Evolutionary conservation across 2,888 invertebrate species (phyloP).

Genomic region (Noctua janthina): DNA sequence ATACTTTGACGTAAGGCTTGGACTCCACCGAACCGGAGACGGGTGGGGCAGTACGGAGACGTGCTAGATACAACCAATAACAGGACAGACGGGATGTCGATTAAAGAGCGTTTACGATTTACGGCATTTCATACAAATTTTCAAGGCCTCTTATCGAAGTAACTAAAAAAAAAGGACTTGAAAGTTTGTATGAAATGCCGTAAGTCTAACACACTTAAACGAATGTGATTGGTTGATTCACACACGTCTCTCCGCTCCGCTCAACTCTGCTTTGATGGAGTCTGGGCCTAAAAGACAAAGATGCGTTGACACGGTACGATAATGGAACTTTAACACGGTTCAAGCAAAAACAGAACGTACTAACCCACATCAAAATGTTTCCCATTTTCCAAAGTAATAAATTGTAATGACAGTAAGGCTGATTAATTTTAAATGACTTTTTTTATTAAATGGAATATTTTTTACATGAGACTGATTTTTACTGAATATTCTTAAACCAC

Average conservation of each 20-base stretch:
- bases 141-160: no score
- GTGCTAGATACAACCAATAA: background rate
- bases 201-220: no score
- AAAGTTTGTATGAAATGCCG: no score
- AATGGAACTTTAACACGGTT: background rate
- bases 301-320: background rate
- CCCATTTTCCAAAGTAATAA: no score
- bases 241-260: background rate
- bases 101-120: background rate
- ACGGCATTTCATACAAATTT: no score
- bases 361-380: background rate
- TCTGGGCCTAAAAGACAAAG: background rate
- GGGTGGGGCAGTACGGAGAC: background rate
- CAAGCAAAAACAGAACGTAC: background rate
- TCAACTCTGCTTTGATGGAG: background rate
- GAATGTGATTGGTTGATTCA: background rate
- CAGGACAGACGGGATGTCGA: background rate
- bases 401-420: background rate
- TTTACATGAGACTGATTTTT: background rate
- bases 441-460: no score
- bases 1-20: background rate
- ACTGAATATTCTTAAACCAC: background rate
- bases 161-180: no score
- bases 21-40: background rate
- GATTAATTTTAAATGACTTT: background rate